Base-by-base conservation (phyloP, 2,113 vertebrate species). In the Ciconia boyciana region DNA sequence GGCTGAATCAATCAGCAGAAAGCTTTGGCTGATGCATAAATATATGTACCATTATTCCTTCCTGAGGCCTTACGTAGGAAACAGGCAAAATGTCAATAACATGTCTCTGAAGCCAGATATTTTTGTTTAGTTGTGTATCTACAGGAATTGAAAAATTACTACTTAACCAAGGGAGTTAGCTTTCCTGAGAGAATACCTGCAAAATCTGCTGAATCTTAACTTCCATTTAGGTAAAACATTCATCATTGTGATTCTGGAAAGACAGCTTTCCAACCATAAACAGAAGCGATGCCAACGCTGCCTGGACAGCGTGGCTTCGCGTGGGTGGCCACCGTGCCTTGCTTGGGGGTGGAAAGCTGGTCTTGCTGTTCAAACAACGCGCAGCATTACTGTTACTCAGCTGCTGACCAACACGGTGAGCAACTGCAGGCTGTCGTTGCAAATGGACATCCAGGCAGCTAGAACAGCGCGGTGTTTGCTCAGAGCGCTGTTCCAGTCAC, bases 251-350 rank as follows among this genome's bases (percentile, higher is more conserved):
- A 17, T 69, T 78, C 7, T 29, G 61, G 60, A 17, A 10, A 29
- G 58, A 36, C 29, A 34, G 46, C n/a, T 41, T 55, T 65, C 49
- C 41, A 51, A 34, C 72, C 41, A 16, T 10, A 12, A 44, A 0
- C 43, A 28, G 77, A 16, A 21, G 1, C 12, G 18, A 16, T 11
- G 2, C 21, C 19, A 16, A 0, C 21, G 61, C 41, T 66, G 65
- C 28, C 66, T 1, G 22, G 52, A 10, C 14, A 10, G 57, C 4
- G 1, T 20, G 49, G 32, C 51, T 43, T 65, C 18, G 3, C 4
- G 0, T 6, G 32, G 79, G 31, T 26, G 22, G 18, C 58, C 43
- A 0, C 43, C 0, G 1, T n/a, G 60, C 44, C 61, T 32, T 6
- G 25, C n/a, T 12, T 13, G 16, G 54, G 39, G n/a, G 22, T 16